Evolutionary conservation across 2,797 vertebrate genomes (phyloP).

Genomic region (Cryptoblepharus egeriae): DNA sequence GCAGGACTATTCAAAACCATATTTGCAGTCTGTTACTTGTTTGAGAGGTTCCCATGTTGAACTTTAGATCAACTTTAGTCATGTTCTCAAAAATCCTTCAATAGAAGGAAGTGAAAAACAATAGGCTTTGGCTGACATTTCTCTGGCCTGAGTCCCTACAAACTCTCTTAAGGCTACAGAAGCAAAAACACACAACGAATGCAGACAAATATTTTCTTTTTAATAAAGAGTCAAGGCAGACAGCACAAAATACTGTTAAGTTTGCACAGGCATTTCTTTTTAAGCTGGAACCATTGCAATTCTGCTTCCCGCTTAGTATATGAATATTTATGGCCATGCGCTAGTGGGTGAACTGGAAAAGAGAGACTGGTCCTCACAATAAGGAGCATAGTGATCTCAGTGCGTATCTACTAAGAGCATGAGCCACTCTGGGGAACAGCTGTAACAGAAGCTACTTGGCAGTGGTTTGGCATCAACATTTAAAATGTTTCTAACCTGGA

Average conservation of each 20-base stretch:
- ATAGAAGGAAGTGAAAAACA: neutral
- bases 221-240: conserved; percentile 24
- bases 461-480: conserved; percentile 50
- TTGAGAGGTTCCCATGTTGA: neutral
- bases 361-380: neutral
- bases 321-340: neutral
- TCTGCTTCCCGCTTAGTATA: neutral
- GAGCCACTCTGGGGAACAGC: conserved; percentile 28
- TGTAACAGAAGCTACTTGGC: conserved; percentile 35
- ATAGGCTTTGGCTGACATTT: neutral
- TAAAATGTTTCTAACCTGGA: conserved; percentile 26
- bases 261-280: conserved; percentile 4
- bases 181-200: conserved; percentile 37
- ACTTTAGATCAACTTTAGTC: neutral
- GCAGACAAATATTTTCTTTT: conserved; percentile 54
- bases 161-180: conserved; percentile 21
- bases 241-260: conserved; percentile 27
- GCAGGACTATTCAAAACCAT: neutral
- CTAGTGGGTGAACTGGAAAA: neutral
- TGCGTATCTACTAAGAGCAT: conserved; percentile 38
- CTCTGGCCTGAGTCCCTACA: neutral
- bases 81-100: neutral
- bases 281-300: conserved; percentile 23
- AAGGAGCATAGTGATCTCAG: conserved; percentile 32
- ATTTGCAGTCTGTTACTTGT: neutral